A percentile compares a stretch with the other conserved stretches of the same genome.
Evolutionary conservation across 2,888 invertebrate species (phyloP).

Genomic region (Netelia fuscicornis): DNA sequence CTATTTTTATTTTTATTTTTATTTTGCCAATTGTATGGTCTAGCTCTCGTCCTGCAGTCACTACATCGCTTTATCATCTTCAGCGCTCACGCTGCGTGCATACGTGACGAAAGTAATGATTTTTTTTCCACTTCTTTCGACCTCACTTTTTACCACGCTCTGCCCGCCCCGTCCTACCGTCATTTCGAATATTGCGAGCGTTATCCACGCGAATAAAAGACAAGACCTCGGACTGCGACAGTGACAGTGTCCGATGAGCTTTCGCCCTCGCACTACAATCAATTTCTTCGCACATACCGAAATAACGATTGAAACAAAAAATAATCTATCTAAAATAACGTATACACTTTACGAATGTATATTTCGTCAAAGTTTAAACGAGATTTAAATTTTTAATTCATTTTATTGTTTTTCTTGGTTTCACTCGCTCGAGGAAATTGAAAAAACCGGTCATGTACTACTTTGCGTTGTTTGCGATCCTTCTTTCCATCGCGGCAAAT

Average conservation of each 20-base stretch:
- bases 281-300: neutral
- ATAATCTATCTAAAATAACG: too few species aligned
- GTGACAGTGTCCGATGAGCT: slow-evolving; percentile 57
- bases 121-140: slow-evolving; percentile 45
- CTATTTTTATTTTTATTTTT: neutral
- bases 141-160: neutral
- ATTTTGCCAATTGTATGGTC: neutral
- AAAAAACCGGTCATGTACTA: neutral
- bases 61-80: slow-evolving; percentile 31
- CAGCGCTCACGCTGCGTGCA: neutral
- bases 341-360: neutral
- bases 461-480: slow-evolving; percentile 8
- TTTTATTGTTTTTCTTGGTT: neutral
- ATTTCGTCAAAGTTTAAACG: neutral
- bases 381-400: neutral
- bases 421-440: neutral
- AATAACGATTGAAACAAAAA: neutral
- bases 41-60: slow-evolving; percentile 16
- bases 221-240: slow-evolving; percentile 39
- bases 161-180: neutral
- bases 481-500: slow-evolving; percentile 22
- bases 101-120: slow-evolving; percentile 65
- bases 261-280: slow-evolving; percentile 1
- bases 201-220: slow-evolving; percentile 55
- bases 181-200: slow-evolving; percentile 4